Conservation (phyloP, 2,888 invertebrate genomes). For the Chironomus riparius region DNA sequence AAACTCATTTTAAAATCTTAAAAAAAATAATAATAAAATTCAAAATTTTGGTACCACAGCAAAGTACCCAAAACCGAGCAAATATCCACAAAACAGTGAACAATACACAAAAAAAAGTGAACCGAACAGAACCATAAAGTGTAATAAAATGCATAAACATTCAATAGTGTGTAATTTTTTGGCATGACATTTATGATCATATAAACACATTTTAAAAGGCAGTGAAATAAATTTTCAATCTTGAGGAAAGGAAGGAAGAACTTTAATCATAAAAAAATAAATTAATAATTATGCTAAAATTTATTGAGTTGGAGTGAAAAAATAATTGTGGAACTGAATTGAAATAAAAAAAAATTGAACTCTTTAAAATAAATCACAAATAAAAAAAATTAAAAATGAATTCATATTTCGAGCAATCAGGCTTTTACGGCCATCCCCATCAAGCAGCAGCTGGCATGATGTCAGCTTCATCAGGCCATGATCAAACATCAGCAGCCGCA, state of each 20-base stretch:
- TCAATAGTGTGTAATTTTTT: background rate
- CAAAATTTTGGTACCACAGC: too few relatives aligned
- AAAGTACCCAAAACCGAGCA: too few relatives aligned
- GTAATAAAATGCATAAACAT: too few relatives aligned
- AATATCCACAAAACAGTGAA: too few relatives aligned
- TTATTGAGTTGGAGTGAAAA: slow-evolving; percentile 3
- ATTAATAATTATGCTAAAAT: slow-evolving; percentile 9
- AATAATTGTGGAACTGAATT: background rate
- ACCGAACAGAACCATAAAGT: too few relatives aligned
- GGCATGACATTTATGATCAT: slow-evolving; percentile 1
- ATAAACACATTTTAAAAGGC: background rate
- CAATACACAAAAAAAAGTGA: too few relatives aligned
- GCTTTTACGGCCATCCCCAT: slow-evolving; percentile 90
- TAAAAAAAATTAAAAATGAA: slow-evolving; percentile 55
- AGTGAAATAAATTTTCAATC: background rate
- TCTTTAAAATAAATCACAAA: slow-evolving; percentile 36
- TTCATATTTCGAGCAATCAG: slow-evolving; percentile 93
- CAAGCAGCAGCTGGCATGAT: slow-evolving; percentile 60
- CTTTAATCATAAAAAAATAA: background rate
- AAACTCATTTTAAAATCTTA: too few relatives aligned
- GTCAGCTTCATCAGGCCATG: slow-evolving; percentile 62
- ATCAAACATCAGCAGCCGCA: slow-evolving; percentile 53
- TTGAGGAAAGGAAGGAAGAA: background rate
- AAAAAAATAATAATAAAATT: too few relatives aligned
- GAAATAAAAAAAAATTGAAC: background rate